Evolutionary conservation across 2,113 vertebrate species (phyloP).

Genomic region (Ifrita kowaldi): DNA sequence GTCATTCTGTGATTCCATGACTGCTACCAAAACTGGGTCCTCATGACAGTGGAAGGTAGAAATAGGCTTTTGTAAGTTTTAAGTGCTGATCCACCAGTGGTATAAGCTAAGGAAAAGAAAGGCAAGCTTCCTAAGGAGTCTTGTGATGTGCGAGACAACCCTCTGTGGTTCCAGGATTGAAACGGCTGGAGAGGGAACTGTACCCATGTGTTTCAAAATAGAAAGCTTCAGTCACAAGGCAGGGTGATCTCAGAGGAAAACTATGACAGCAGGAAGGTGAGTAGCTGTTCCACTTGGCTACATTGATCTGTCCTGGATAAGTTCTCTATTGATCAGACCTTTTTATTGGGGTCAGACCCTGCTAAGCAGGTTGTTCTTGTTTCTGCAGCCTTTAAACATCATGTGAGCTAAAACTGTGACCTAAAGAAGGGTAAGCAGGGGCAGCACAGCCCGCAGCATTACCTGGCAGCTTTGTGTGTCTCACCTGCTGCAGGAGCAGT

Average conservation of each 20-base stretch:
- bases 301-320: background rate
- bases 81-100: background rate
- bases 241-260: conserved; percentile 11
- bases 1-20: background rate
- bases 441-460: background rate
- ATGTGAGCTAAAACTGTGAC: background rate
- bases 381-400: background rate
- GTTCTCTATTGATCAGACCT: background rate
- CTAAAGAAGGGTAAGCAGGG: background rate
- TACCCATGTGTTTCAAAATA: background rate
- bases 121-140: background rate
- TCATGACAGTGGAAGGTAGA: background rate
- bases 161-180: background rate
- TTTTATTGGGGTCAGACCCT: background rate
- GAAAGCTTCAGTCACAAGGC: background rate
- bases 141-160: background rate
- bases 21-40: background rate
- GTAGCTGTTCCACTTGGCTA: background rate
- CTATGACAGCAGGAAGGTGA: background rate
- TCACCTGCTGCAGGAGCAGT: background rate
- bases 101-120: background rate
- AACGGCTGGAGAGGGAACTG: background rate
- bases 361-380: background rate
- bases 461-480: background rate
- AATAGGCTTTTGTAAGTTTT: background rate